These are phyloP conservation scores for Alosa alosa DNA, from an alignment of 2,113 vertebrate genomes.

Conservation along the genomic window DNA sequence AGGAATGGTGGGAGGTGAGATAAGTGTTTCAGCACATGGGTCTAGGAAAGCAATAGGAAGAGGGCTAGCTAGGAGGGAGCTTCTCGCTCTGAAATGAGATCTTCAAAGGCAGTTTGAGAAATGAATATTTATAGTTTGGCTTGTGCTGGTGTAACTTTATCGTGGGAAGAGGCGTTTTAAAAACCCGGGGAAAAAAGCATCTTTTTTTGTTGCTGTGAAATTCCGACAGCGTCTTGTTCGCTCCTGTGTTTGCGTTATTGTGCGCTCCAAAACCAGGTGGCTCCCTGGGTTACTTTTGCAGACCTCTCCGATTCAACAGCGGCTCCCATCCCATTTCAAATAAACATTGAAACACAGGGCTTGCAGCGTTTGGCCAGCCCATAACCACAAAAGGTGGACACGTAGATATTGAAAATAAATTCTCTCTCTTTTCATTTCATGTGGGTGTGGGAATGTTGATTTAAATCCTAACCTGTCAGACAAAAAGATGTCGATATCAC, in stretches of 20 bases:
- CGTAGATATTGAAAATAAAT: background rate
- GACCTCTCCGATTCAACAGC: background rate
- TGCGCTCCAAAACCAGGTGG: conserved; percentile 45
- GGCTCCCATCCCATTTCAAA: conserved; percentile 29
- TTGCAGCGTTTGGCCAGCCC: background rate
- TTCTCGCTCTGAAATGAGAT: conserved; percentile 49
- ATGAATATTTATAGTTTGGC: conserved; percentile 59
- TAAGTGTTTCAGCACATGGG: conserved; percentile 61
- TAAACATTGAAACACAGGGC: background rate
- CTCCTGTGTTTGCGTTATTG: conserved; percentile 44
- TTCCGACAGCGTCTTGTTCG: conserved; percentile 49
- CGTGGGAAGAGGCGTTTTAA: conserved; percentile 39
- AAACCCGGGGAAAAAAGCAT: conserved; percentile 28
- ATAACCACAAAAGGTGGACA: background rate
- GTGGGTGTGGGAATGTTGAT: conserved; percentile 15
- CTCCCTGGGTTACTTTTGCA: conserved; percentile 47
- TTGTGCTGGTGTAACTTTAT: conserved; percentile 39
- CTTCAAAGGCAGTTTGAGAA: conserved; percentile 57
- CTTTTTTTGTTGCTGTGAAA: conserved; percentile 37
- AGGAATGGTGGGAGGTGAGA: conserved; percentile 41
- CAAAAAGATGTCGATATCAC: background rate
- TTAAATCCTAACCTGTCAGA: background rate
- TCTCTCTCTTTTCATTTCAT: background rate
- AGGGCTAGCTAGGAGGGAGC: conserved; percentile 32
- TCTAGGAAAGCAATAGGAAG: conserved; percentile 42